phyloP scores from a whole-genome alignment of 2,888 invertebrate species.

The Sinopyrophorus schimmeli region DNA sequence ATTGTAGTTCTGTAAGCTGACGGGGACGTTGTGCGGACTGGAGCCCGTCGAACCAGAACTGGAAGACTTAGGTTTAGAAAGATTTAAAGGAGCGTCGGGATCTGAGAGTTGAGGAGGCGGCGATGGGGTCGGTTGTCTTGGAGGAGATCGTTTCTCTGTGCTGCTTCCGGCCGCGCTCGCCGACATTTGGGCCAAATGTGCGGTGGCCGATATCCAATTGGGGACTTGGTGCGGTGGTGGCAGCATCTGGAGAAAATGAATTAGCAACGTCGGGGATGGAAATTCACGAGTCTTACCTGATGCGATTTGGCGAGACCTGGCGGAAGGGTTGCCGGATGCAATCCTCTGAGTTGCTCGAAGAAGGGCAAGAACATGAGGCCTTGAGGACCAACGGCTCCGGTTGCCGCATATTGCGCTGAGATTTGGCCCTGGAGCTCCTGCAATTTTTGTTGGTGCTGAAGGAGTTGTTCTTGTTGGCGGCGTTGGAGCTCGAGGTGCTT shows the following conservation, averaged over 20 bases:
- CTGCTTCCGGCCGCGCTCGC: conserved; percentile 49
- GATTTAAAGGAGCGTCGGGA: conserved; percentile 84
- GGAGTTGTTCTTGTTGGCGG: conserved; percentile 63
- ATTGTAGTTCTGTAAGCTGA: conserved; percentile 52
- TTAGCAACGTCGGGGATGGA: too few species aligned
- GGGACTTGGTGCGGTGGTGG: conserved; percentile 59
- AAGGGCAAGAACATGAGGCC: conserved; percentile 72
- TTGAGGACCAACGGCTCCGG: conserved; percentile 59
- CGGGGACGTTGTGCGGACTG: conserved; percentile 55
- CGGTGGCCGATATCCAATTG: conserved; percentile 68
- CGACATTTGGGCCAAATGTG: conserved; percentile 73
- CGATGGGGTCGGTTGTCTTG: conserved; percentile 49
- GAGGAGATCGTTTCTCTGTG: conserved; percentile 48
- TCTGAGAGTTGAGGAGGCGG: conserved; percentile 56
- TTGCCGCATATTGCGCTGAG: conserved; percentile 57
- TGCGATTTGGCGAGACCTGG: conserved; percentile 47
- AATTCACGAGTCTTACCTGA: conserved; percentile 47
- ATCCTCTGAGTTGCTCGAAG: conserved; percentile 63
- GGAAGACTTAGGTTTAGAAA: conserved; percentile 78
- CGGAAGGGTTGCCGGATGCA: conserved; percentile 48
- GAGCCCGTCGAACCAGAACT: conserved; percentile 61
- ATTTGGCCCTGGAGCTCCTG: conserved; percentile 65
- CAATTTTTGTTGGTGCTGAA: conserved; percentile 62
- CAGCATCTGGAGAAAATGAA: conserved; percentile 56
- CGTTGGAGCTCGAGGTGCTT: conserved; percentile 73